Evolutionary conservation across 2,888 invertebrate species (phyloP), one percentile per base, ranked within the genome.

Genomic region (Cephus pulcher): DNA sequence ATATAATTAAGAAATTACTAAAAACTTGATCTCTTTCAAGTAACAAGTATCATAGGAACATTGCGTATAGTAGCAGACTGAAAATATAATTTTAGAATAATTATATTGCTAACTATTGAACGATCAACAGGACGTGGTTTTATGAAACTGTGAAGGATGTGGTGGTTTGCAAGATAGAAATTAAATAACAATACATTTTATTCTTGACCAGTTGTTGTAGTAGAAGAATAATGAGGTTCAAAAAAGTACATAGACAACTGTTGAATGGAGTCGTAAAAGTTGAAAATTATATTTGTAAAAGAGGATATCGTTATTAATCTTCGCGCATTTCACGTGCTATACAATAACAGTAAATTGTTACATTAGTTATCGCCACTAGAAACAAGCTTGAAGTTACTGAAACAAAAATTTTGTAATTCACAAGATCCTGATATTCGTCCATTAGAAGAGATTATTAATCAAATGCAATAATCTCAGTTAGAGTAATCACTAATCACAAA

Each of bases 271-370:
- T 23, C 56, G 9, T 84, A 81, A 84, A 87, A 84, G 84, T 84
- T 84, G 74, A 84, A 87, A 88, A 87, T 87, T 87, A 88, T 87
- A 88, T 88, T 87, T 87, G 80, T 79, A 81, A 85, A 84, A 83
- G 77, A 84, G 79, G 82, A 84, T 85, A 85, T 83, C 79, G 79
- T 83, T 86, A 82, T 88, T 76, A 79, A 70, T 81, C 78, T 81
- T 84, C 78, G 80, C 83, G 78, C 79, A 71, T 86, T 86, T 86
- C 86, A 85, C 84, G 77, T 40, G 78, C 37, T 82, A 82, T 85
- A 87, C 84, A 85, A 79, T 70, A 74, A 80, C 75, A 76, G 75
- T 77, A 74, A 79, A 76, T 81, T 75, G 74, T 76, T 79, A 80
- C 71, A 73, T 80, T 78, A 76, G 76, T 79, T 74, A 79, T 34